Percentiles rank a stretch among this genome's conserved stretches.
These are phyloP conservation scores for Trichogramma evanescens DNA, from an alignment of 2,888 invertebrate species.

Conservation along the genomic window DNA sequence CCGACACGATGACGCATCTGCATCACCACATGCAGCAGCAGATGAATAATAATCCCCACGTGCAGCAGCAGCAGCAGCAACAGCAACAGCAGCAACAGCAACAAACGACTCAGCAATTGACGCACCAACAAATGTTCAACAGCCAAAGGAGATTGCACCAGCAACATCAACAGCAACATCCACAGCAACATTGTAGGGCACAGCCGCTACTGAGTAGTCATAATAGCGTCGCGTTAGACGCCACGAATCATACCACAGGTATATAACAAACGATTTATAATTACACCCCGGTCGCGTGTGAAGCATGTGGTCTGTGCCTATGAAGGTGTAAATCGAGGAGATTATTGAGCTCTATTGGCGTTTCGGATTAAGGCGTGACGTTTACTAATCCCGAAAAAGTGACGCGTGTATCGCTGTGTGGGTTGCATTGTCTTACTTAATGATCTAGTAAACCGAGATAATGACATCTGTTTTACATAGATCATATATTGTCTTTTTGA, in stretches of 20 bases:
- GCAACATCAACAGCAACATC: conserved; percentile 31
- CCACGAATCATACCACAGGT: conserved; percentile 46
- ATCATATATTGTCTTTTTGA: no score
- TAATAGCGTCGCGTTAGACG: conserved; percentile 41
- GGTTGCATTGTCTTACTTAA: no score
- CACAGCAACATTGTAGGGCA: conserved; percentile 47
- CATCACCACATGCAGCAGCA: conserved; percentile 31
- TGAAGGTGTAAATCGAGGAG: not conserved
- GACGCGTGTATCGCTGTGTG: no score
- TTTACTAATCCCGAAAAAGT: no score
- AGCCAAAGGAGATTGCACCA: conserved; percentile 26
- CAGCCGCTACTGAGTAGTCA: conserved; percentile 16
- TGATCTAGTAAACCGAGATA: no score
- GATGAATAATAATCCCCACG: conserved; percentile 30
- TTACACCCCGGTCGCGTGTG: not conserved
- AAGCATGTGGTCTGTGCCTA: not conserved
- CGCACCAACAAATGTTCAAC: conserved; percentile 7
- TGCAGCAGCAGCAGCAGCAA: conserved; percentile 22
- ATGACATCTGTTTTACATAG: no score
- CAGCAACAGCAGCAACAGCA: not conserved
- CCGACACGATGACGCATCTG: conserved; percentile 10
- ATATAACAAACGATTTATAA: not conserved
- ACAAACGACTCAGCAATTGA: conserved; percentile 5
- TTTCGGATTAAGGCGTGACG: no score
- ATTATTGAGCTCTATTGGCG: not conserved